Base-by-base conservation (phyloP, 2,797 vertebrate genomes). In the Aphelocoma californica region DNA sequence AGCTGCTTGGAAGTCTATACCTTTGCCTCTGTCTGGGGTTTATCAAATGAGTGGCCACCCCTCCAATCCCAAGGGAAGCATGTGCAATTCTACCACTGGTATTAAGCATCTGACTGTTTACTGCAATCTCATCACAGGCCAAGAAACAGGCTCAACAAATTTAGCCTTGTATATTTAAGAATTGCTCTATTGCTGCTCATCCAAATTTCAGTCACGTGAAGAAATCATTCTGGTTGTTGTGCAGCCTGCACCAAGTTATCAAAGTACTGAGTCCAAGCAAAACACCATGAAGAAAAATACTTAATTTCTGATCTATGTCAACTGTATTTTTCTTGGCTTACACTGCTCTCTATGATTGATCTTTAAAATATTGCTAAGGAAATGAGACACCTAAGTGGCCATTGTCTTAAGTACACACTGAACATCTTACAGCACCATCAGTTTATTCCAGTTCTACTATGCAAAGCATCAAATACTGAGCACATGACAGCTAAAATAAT, bases 401-500 rank as follows among this genome's bases (percentile, higher is more conserved):
- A 65, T 79, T 88, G 45, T 50, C 66, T 91, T 42, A 86, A 90
- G 38, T 70, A 79, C 48, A 86, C 38, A 50, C 18, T 32, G 84
- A 86, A 73, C 38, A 57, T 81, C 54, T 71, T 56, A 74, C 2
- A 91, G 81, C 44, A 65, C 28, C 67, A 60, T 21, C 74, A 92
- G 87, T 90, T 93, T 82, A 92, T 73, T 85, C 51, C 88, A 92
- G 62, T 71, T 84, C 65, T 83, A 34, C 69, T 36, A 53, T 2
- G 51, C 65, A 95, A 91, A 95, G 57, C 85, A 87, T 85, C 74
- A 91, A 92, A 91, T 67, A 80, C 53, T 16, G 32, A 93, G 54
- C 85, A 85, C 53, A 70, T 31, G 17, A 90, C 69, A 86, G 42
- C 82, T 94, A 83, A 95, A 96, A 94, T 75, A 93, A 88, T 87